A percentile compares a stretch with the other conserved stretches of the same genome.
phyloP scores from a whole-genome alignment of 2,113 vertebrate genomes.

The Vimba vimba region DNA sequence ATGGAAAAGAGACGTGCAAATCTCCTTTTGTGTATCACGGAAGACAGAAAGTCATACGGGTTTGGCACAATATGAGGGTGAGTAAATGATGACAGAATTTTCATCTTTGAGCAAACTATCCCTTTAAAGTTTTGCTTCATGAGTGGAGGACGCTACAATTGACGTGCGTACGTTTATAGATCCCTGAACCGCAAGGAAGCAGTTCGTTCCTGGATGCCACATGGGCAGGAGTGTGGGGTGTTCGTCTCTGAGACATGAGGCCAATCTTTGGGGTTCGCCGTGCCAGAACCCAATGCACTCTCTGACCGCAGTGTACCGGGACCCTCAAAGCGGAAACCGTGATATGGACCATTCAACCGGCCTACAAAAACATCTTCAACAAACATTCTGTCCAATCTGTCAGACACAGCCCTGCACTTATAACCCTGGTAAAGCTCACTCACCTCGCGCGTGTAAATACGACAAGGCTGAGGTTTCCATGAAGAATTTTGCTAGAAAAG shows the following conservation, averaged over 20 bases:
- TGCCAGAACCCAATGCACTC: background rate
- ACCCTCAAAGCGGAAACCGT: background rate
- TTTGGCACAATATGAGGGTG: background rate
- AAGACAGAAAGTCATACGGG: background rate
- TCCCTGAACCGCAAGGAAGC: background rate
- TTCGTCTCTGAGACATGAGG: background rate
- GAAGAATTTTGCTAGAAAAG: background rate
- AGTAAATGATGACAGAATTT: background rate
- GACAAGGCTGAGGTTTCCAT: conserved; percentile 1
- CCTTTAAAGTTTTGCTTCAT: background rate
- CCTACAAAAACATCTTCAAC: conserved; percentile 22
- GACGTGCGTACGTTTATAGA: background rate
- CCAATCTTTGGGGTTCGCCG: background rate
- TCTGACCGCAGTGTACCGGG: background rate
- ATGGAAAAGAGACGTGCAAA: background rate
- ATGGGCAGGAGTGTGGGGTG: background rate
- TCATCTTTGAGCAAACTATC: background rate
- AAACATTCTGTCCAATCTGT: conserved; percentile 27
- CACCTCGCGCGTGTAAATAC: conserved; percentile 43
- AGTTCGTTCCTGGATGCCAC: background rate
- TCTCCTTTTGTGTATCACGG: background rate
- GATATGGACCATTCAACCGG: background rate
- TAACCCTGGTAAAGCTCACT: conserved; percentile 5
- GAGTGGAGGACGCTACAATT: background rate
- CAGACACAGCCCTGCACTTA: conserved; percentile 25